phyloP scores from a whole-genome alignment of 2,888 invertebrate genomes.

The Ligdia adustata region DNA sequence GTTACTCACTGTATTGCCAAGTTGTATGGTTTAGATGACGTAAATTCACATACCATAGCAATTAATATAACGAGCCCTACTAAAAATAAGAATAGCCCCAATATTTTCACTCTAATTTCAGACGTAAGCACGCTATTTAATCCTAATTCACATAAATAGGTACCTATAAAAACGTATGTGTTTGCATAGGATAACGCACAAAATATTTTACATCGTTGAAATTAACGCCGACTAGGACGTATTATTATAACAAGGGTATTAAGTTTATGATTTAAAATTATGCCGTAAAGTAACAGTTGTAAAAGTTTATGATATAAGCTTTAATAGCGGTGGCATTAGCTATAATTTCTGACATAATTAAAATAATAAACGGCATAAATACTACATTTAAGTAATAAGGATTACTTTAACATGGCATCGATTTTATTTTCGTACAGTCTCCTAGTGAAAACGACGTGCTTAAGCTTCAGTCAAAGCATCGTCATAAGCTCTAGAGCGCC shows the following conservation, averaged over 20 bases:
- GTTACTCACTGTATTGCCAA: too few relatives aligned
- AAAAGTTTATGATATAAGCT: slow-evolving; percentile 20
- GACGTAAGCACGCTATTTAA: neutral
- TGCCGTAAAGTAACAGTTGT: slow-evolving; percentile 8
- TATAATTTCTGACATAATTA: too few relatives aligned
- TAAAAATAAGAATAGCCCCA: neutral
- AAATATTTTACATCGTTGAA: slow-evolving; percentile 10
- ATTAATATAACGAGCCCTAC: neutral
- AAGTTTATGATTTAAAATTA: slow-evolving; percentile 26
- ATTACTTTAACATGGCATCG: too few relatives aligned
- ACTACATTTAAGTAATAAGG: too few relatives aligned
- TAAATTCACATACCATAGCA: neutral
- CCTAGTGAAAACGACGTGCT: too few relatives aligned
- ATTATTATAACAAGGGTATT: slow-evolving; percentile 11
- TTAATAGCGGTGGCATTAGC: too few relatives aligned
- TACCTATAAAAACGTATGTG: slow-evolving; percentile 17
- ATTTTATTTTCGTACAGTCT: too few relatives aligned
- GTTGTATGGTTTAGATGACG: too few relatives aligned
- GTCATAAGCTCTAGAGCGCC: neutral
- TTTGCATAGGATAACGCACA: slow-evolving; percentile 6
- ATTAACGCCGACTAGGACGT: slow-evolving; percentile 8
- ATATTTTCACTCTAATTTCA: neutral
- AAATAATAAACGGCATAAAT: too few relatives aligned
- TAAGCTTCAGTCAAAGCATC: neutral
- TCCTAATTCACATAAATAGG: neutral